Base-by-base conservation (phyloP, 1,140 invertebrate species). In the Parapsyche elsis region DNA sequence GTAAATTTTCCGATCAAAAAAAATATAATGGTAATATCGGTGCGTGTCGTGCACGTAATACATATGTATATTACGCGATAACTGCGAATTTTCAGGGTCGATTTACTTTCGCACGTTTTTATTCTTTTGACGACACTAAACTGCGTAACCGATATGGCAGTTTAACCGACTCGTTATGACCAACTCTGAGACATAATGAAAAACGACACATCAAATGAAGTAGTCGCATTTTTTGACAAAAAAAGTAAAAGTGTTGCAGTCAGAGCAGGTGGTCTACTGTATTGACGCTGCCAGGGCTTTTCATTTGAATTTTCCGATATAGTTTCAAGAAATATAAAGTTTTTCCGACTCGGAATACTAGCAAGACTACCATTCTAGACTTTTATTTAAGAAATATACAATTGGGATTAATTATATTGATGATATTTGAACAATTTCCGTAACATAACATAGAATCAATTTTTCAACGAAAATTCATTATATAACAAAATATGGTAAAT, bases 161-260 rank as follows among this genome's bases (percentile, higher is more conserved):
- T 38, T 38, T 38, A 38, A 38, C 30, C 2, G 30, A 4, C 30
- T 38, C 30, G 7, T 38, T 38, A 38, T 38, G 30, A 7, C 30
- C 30, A 38, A 38, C 30, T 38, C 30, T 38, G 7, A 38, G 7
- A 38, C 7, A 38, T 38, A 38, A 38, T 23, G 10, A 67, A 71
- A 38, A 71, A 71, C n/a, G 5, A 23, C 45, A 46, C 16, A 38
- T 30, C 45, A 73, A 12, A 12, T 74, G 71, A 38, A 38, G 30
- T 23, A 71, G 26, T 71, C 38, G 19, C 26, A 23, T 64, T 44
- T 77, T 77, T 77, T 59, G 12, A 61, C 46, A n/a, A 77, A 77
- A 73, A 75, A 77, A 77, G 75, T 77, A 77, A 77, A 77, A 77
- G 75, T 77, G 23, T 67, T 26, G 9, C n/a, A 21, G 49, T 21